Evolutionary conservation across 2,113 vertebrate genomes (phyloP), one percentile per base, ranked within the genome.

Genomic region (Carassius auratus): DNA sequence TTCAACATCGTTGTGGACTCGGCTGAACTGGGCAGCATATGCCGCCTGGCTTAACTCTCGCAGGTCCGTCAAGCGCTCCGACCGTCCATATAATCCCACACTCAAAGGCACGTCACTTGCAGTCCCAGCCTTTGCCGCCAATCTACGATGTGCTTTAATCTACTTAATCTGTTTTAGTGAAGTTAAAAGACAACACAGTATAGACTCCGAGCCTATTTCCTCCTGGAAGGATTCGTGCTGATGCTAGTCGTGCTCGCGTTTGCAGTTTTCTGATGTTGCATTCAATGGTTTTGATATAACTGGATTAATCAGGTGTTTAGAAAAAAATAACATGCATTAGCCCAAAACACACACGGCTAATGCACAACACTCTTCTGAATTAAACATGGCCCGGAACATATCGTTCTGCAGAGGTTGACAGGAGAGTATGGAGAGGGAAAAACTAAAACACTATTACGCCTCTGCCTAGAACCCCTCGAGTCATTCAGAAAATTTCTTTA

Each of bases 281-380:
- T 26, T 66, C 57, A 38, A 42, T 55, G 77, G 86, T 81, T 73
- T 75, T 55, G 83, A 85, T 76, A 64, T 62, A 83, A 78, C 84
- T 73, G 83, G 83, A 87, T 87, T 89, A 85, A 83, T 74, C 52
- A 48, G 74, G 48, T 0, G 6, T 13, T 17, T 55, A 48, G 1
- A 78, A 52, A 79, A 69, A 30, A 30, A 26, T 26, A 26, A 26
- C 64, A 81, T 5, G 83, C 66, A 85, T 74, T 26, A 62, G 86
- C 81, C 79, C 23, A 68, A 50, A 77, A 50, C 8, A 23, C 76
- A 19, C 52, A 38, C 1, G 48, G 83, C 76, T 83, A 74, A 85
- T 23, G 57, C 42, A 5, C 33, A 64, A 74, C 85, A 77, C 45
- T 79, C 77, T 75, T 50, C 84, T 89, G 80, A 87, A 89, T 85